Evolutionary conservation across 2,888 invertebrate genomes (phyloP), one percentile per base, ranked within the genome.

Genomic region (Seira sanloemensis): DNA sequence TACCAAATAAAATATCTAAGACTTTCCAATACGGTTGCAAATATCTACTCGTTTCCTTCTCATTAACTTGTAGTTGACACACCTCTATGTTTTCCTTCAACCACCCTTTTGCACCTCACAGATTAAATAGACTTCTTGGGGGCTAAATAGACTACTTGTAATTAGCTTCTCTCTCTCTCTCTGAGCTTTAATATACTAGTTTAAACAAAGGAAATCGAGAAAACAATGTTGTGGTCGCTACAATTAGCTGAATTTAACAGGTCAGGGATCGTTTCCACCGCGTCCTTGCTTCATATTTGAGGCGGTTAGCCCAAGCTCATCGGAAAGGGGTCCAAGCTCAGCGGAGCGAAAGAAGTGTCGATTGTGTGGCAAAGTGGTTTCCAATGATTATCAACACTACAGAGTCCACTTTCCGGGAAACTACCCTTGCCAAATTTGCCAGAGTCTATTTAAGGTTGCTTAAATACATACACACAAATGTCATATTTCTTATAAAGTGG

Each of bases 301-400:
- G 65, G 85, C 88, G 1, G 88, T 87, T 19, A 86, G 86, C 65
- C 87, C 87, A 58, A 82, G 72, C 50, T 83, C 83, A 27, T 27
- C 78, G 12, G 83, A 83, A 54, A 50, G 78, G 58, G 86, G 86
- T 65, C 85, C 86, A 19, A 80, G 85, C 37, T 82, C 86, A 25
- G 84, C 87, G 50, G 89, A 90, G 73, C 78, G 88, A 81, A 88
- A 89, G 74, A 86, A 90, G 88, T 91, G 91, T 89, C 91, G 80
- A 24, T 87, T 91, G 58, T 91, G 91, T 88, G 91, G 90, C 67
- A 90, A 91, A 87, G 88, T 91, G 27, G 91, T 91, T 50, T 90
- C 90, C 75, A 91, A 91, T 78, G 88, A 88, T 62, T 88, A 88
- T 83, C 88, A 88, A 26, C 88, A 88, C 69, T 88, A 88, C 79